Conservation (phyloP, 1,140 invertebrate species). For the Meloidogyne chitwoodi region DNA sequence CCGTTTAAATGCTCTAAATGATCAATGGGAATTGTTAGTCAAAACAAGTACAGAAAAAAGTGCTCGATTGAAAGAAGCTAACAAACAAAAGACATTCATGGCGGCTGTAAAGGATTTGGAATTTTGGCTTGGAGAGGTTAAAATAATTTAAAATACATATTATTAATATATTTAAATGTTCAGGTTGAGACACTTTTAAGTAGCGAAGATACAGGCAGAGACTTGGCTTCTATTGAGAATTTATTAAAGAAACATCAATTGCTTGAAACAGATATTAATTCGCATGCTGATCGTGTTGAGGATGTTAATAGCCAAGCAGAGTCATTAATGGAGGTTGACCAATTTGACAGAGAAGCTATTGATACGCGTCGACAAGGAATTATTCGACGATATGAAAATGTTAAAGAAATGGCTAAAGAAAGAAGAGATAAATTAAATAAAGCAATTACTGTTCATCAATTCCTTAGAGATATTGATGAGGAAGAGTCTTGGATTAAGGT, state of each 20-base stretch:
- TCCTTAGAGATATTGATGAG: constrained; percentile 97
- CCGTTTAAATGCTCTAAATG: constrained; percentile 84
- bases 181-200: constrained; percentile 77
- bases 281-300: constrained; percentile 83
- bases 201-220: constrained; percentile 94
- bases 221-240: constrained; percentile 96
- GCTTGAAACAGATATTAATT: constrained; percentile 77
- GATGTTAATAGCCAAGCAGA: constrained; percentile 86
- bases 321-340: constrained; percentile 84
- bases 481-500: constrained; percentile 98
- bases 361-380: constrained; percentile 83
- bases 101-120: constrained; percentile 98
- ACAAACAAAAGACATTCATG: constrained; percentile 96
- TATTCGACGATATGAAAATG: constrained; percentile 80
- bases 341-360: constrained; percentile 87
- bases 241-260: constrained; percentile 80
- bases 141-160: background rate
- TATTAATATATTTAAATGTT: background rate
- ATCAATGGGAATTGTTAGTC: constrained; percentile 96
- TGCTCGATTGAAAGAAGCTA: constrained; percentile 86
- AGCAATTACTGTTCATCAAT: constrained; percentile 94
- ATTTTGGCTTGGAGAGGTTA: constrained; percentile 96
- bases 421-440: constrained; percentile 81
- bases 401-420: constrained; percentile 62
- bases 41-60: constrained; percentile 95